Evolutionary conservation across 2,888 invertebrate species (phyloP).

Genomic region (Craniophora ligustri): DNA sequence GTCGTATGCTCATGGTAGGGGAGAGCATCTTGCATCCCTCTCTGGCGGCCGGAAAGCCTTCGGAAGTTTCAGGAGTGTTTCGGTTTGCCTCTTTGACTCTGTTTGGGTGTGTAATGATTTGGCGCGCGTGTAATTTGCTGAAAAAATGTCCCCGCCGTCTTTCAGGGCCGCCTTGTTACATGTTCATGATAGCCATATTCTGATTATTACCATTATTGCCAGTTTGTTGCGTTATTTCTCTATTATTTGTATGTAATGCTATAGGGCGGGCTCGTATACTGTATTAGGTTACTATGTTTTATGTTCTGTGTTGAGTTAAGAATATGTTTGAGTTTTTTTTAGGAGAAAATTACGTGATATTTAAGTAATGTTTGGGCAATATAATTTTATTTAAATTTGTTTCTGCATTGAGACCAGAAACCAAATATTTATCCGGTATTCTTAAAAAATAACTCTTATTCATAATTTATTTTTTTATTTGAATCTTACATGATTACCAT

Average conservation of each 20-base stretch:
- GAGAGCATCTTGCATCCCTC: constrained; percentile 64
- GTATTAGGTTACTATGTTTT: constrained; percentile 46
- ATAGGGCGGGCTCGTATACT: constrained; percentile 26
- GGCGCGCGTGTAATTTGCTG: constrained; percentile 83
- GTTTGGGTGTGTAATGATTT: constrained; percentile 88
- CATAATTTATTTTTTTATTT: no score
- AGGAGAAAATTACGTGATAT: not conserved
- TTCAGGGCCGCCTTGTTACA: constrained; percentile 66
- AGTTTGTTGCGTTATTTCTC: constrained; percentile 54
- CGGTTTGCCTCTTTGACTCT: constrained; percentile 88
- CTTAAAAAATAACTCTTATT: no score
- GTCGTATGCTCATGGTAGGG: constrained; percentile 70
- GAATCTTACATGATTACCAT: no score
- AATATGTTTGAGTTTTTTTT: constrained; percentile 11
- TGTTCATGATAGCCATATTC: constrained; percentile 62
- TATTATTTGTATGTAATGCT: constrained; percentile 44
- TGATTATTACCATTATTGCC: constrained; percentile 73
- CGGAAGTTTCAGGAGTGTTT: constrained; percentile 85
- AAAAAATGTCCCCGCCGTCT: constrained; percentile 80
- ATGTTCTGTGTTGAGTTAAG: constrained; percentile 13
- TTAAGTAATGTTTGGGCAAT: not conserved
- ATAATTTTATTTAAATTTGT: no score
- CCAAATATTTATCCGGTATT: not conserved
- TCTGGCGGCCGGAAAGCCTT: constrained; percentile 79
- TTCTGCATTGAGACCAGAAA: no score